Conservation (phyloP, 2,113 vertebrate species). For the Cyprinodon tularosa region DNA sequence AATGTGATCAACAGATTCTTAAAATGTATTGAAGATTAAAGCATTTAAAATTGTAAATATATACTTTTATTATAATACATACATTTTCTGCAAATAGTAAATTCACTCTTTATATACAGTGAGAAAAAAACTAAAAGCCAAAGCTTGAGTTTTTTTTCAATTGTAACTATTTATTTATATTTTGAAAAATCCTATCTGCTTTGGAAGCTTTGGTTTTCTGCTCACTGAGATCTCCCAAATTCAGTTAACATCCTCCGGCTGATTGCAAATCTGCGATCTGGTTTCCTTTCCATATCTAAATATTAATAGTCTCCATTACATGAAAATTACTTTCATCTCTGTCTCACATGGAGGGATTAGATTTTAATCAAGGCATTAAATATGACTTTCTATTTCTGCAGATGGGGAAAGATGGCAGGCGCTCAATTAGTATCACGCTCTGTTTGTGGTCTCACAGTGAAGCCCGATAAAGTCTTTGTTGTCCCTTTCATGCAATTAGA, state of each 20-base stretch:
- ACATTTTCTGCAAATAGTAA: no score
- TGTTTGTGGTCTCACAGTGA: conserved; percentile 45
- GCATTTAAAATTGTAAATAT: no score
- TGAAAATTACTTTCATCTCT: conserved; percentile 77
- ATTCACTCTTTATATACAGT: no score
- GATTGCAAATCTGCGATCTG: conserved; percentile 65
- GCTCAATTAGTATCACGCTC: conserved; percentile 65
- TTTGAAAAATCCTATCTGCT: conserved; percentile 47
- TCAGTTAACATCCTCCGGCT: conserved; percentile 64
- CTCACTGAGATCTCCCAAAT: conserved; percentile 55
- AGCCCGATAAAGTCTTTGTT: conserved; percentile 60
- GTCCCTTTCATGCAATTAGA: conserved; percentile 30
- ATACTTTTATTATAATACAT: no score
- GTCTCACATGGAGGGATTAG: conserved; percentile 72
- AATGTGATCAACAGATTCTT: not conserved
- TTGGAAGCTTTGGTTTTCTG: conserved; percentile 46
- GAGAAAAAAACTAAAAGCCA: no score
- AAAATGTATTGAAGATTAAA: not conserved
- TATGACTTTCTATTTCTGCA: conserved; percentile 72
- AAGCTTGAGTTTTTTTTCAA: no score
- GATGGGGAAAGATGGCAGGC: conserved; percentile 60
- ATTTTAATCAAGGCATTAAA: conserved; percentile 79
- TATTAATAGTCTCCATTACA: conserved; percentile 82
- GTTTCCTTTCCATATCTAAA: conserved; percentile 72
- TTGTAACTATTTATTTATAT: not conserved